Conservation (phyloP, 1,140 invertebrate genomes). For the Papilio helenus region DNA sequence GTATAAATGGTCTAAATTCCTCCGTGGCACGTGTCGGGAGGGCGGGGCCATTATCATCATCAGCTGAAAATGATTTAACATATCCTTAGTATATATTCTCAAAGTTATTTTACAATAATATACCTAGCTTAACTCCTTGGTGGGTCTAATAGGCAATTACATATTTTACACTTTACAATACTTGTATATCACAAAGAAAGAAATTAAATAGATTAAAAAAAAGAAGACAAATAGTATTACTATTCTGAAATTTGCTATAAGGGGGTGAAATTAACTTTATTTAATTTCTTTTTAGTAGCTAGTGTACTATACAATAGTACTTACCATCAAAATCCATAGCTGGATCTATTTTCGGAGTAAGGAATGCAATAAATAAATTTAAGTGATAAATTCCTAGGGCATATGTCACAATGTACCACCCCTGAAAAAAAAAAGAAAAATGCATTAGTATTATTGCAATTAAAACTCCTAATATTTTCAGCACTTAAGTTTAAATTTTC, state of each 20-base stretch:
- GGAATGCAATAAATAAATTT: slow-evolving; percentile 99
- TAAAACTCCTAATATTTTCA: slow-evolving; percentile 19
- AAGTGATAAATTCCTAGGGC: slow-evolving; percentile 99
- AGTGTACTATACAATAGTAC: slow-evolving; percentile 21
- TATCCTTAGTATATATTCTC: neutral
- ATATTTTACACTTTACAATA: neutral
- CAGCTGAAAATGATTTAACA: slow-evolving; percentile 68
- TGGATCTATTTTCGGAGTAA: slow-evolving; percentile 99
- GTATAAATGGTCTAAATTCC: slow-evolving; percentile 99
- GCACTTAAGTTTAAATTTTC: too few relatives aligned
- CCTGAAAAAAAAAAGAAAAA: slow-evolving; percentile 86
- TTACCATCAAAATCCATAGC: slow-evolving; percentile 95
- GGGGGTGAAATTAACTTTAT: too few relatives aligned
- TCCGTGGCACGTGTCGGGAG: slow-evolving; percentile 97
- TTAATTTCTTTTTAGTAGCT: too few relatives aligned
- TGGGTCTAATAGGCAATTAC: too few relatives aligned
- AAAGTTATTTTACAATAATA: neutral
- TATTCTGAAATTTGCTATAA: neutral
- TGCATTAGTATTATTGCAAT: neutral
- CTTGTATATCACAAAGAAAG: neutral
- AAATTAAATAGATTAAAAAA: neutral
- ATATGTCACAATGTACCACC: slow-evolving; percentile 99
- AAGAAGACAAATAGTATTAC: neutral
- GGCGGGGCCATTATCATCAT: slow-evolving; percentile 93
- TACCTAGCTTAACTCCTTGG: too few relatives aligned